Conservation (phyloP, 2,888 invertebrate species). For the Sussaba pulchella region DNA sequence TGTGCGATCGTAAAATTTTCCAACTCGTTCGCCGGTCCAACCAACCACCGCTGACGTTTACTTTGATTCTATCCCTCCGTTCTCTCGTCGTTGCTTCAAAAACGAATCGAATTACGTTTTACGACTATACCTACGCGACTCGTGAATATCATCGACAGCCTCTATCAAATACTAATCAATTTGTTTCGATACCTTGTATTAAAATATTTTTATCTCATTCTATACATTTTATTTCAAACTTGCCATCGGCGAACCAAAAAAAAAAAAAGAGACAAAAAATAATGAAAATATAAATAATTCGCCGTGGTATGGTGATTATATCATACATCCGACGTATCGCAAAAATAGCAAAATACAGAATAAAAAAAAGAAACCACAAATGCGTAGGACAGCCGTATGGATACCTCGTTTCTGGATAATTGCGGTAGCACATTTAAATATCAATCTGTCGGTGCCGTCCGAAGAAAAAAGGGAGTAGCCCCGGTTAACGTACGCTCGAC, state of each 20-base stretch:
- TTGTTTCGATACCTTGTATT: background rate
- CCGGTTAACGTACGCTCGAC: slow-evolving; percentile 64
- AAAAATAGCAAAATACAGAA: too few species aligned
- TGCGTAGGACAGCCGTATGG: too few species aligned
- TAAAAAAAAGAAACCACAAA: too few species aligned
- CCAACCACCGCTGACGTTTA: slow-evolving; percentile 43
- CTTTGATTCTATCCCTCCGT: slow-evolving; percentile 21
- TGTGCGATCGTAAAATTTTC: slow-evolving; percentile 76
- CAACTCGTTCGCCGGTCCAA: slow-evolving; percentile 63
- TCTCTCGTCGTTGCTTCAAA: slow-evolving; percentile 18
- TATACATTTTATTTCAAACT: background rate
- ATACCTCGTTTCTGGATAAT: slow-evolving; percentile 73
- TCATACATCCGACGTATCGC: too few species aligned
- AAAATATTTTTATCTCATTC: background rate
- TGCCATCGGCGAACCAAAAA: background rate
- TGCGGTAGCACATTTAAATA: slow-evolving; percentile 75
- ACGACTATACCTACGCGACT: slow-evolving; percentile 61
- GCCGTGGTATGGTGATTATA: too few species aligned
- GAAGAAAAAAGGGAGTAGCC: slow-evolving; percentile 39
- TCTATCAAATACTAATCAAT: slow-evolving; percentile 17
- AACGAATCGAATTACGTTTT: slow-evolving; percentile 69
- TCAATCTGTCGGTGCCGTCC: slow-evolving; percentile 69
- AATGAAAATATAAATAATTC: background rate
- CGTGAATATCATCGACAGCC: slow-evolving; percentile 40
- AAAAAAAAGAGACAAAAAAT: slow-evolving; percentile 9